These are phyloP conservation scores for Protomyctophum bolini DNA, from an alignment of 2,113 vertebrate genomes.

Conservation along the genomic window DNA sequence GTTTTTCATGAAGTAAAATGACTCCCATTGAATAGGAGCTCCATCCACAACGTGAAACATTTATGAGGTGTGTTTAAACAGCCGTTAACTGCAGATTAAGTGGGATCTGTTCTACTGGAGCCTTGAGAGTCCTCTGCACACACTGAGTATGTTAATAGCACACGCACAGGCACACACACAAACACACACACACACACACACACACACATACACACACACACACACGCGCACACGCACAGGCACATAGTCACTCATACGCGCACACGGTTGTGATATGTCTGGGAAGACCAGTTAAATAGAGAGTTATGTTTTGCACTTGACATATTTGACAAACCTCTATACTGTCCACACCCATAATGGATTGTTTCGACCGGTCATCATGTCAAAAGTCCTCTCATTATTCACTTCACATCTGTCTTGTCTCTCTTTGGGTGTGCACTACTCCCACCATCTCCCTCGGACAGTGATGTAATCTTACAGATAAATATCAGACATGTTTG, in stretches of 20 bases:
- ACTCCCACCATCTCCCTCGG: no score
- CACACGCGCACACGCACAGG: not conserved
- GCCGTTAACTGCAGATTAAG: conserved; percentile 75
- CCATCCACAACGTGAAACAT: conserved; percentile 62
- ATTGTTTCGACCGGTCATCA: no score
- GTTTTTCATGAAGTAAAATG: conserved; percentile 74
- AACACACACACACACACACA: not conserved
- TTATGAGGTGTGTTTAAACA: conserved; percentile 79
- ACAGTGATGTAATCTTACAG: no score
- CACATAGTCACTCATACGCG: not conserved
- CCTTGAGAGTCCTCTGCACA: conserved; percentile 47
- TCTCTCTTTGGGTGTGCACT: no score
- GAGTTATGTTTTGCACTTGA: no score
- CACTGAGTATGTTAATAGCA: no score
- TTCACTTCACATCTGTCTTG: no score
- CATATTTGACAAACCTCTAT: no score
- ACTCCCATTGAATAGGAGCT: conserved; percentile 67
- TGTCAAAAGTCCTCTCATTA: no score
- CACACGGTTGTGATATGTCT: not conserved
- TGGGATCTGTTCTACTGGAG: conserved; percentile 59
- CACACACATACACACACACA: not conserved
- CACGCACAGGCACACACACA: not conserved
- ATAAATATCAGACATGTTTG: no score
- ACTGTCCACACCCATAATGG: no score
- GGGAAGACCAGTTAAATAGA: no score